Conservation (phyloP, 2,888 invertebrate genomes). For the Byasa hedistus region DNA sequence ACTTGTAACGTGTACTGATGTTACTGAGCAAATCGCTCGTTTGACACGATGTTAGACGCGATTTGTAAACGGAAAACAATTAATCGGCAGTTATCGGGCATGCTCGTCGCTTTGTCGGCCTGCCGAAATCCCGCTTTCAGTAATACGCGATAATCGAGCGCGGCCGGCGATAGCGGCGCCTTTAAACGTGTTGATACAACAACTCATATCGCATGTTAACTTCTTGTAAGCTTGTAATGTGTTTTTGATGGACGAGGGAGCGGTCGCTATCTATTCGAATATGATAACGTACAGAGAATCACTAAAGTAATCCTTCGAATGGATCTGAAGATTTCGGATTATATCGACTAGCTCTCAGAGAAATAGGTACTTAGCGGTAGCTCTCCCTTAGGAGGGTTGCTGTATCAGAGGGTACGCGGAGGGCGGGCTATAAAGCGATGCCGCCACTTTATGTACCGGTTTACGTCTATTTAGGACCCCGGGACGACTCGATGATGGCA, state of each 20-base stretch:
- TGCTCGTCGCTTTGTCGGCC: conserved; percentile 68
- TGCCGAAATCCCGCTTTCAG: conserved; percentile 73
- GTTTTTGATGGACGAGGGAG: conserved; percentile 73
- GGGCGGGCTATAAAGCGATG: conserved; percentile 55
- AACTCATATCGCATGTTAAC: conserved; percentile 60
- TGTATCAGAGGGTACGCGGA: conserved; percentile 34
- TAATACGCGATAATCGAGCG: conserved; percentile 65
- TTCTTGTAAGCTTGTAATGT: conserved; percentile 68
- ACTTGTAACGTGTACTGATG: conserved; percentile 55
- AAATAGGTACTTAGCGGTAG: conserved; percentile 30
- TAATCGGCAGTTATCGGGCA: conserved; percentile 68
- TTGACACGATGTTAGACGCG: conserved; percentile 54
- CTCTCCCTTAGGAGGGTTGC: conserved; percentile 39
- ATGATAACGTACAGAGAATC: conserved; percentile 46
- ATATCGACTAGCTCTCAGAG: conserved; percentile 39
- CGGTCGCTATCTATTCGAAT: conserved; percentile 52
- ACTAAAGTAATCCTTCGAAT: conserved; percentile 35
- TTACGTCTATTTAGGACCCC: conserved; percentile 55
- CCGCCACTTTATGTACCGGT: conserved; percentile 53
- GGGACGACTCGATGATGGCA: conserved; percentile 34
- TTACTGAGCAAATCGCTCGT: conserved; percentile 57
- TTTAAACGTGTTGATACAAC: conserved; percentile 70
- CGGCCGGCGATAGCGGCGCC: conserved; percentile 66
- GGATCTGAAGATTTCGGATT: conserved; percentile 38
- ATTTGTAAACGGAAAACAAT: conserved; percentile 69